Evolutionary conservation across 2,888 invertebrate species (phyloP).

Genomic region (Synanthedon formicaeformis): DNA sequence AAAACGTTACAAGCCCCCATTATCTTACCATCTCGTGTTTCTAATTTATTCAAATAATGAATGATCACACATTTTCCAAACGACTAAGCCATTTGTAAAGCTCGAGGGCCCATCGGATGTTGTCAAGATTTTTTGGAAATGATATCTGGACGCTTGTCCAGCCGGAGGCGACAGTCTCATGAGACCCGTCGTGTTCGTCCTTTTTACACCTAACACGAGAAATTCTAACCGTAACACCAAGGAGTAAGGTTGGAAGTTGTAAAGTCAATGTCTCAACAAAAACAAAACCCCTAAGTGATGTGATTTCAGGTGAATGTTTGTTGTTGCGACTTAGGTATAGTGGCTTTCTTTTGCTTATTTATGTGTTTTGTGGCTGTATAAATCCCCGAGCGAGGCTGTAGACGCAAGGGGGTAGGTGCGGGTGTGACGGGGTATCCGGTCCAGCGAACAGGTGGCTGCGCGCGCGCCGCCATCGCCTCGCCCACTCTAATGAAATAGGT

Average conservation of each 20-base stretch:
- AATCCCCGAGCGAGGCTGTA: constrained; percentile 3
- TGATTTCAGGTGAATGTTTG: neutral
- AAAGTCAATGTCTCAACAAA: neutral
- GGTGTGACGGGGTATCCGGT: constrained; percentile 49
- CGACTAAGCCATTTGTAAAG: constrained; percentile 21
- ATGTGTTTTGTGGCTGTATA: neutral
- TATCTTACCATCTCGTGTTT: constrained; percentile 21
- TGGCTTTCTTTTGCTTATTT: neutral
- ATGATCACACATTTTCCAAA: constrained; percentile 18
- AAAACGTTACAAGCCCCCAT: neutral
- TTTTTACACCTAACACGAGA: neutral
- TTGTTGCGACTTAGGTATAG: neutral
- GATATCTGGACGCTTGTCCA: constrained; percentile 23
- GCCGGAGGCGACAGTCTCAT: constrained; percentile 28
- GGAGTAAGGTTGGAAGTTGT: too few species aligned
- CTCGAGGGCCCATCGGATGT: constrained; percentile 26
- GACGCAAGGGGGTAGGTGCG: constrained; percentile 3
- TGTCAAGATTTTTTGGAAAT: constrained; percentile 26
- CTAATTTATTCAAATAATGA: constrained; percentile 20
- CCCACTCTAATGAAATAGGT: constrained; percentile 62
- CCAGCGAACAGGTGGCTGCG: constrained; percentile 55
- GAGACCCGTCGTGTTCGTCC: constrained; percentile 11
- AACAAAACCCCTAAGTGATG: constrained; percentile 1
- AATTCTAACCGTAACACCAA: too few species aligned
- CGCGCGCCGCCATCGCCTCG: constrained; percentile 32